A percentile compares a stretch with the other conserved stretches of the same genome.
Evolutionary conservation across 2,888 invertebrate genomes (phyloP).

Genomic region (Scelioninae gen. 1): DNA sequence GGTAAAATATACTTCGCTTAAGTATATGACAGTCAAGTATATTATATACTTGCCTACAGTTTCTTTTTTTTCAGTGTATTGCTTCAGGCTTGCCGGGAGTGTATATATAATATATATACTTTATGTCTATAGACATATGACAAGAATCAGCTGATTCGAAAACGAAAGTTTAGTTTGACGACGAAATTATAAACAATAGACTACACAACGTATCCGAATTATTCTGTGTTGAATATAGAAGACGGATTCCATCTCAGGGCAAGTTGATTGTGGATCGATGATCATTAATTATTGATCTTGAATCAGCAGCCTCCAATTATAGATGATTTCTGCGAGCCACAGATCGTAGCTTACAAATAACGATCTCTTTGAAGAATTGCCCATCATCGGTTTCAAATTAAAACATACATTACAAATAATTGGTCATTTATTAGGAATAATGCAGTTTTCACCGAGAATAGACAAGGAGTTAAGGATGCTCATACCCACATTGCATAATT

Average conservation of each 20-base stretch:
- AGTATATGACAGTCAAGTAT: no score
- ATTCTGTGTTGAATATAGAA: conserved; percentile 16
- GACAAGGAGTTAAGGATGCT: conserved; percentile 26
- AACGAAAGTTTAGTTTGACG: neutral
- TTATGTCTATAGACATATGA: no score
- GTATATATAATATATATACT: no score
- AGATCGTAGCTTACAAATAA: conserved; percentile 33
- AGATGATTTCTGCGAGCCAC: conserved; percentile 26
- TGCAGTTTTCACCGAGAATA: conserved; percentile 43
- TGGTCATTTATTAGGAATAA: conserved; percentile 55
- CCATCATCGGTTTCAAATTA: conserved; percentile 49
- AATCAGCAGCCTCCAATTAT: conserved; percentile 53
- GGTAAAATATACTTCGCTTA: no score
- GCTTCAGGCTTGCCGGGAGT: no score
- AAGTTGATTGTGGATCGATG: conserved; percentile 40
- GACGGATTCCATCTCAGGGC: conserved; percentile 13
- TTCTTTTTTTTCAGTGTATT: no score
- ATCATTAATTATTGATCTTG: conserved; percentile 53
- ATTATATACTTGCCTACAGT: no score
- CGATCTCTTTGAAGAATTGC: conserved; percentile 48
- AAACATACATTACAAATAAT: conserved; percentile 59
- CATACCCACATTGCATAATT: conserved; percentile 49
- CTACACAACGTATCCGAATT: conserved; percentile 12
- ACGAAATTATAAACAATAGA: conserved; percentile 10
- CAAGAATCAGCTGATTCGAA: no score